phyloP scores from a whole-genome alignment of 2,888 invertebrate genomes.

The Xestobium rufovillosum region DNA sequence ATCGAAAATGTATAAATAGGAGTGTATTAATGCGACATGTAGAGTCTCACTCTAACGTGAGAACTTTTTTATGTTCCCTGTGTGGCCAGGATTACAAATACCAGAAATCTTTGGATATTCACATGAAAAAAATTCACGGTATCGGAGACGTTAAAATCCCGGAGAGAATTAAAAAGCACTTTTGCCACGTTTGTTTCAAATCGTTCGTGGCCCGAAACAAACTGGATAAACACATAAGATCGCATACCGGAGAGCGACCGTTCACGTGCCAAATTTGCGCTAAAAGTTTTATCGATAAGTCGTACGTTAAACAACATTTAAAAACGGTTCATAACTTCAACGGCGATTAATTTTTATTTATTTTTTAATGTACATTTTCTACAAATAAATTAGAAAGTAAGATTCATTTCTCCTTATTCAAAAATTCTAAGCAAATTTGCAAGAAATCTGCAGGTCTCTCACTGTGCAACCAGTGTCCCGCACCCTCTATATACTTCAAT shows the following conservation, averaged over 20 bases:
- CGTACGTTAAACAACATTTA: constrained; percentile 48
- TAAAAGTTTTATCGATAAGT: constrained; percentile 44
- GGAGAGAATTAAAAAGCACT: constrained; percentile 45
- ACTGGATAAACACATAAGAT: constrained; percentile 34
- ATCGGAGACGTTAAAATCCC: constrained; percentile 44
- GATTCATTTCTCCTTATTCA: constrained; percentile 43
- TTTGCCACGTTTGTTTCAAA: constrained; percentile 34
- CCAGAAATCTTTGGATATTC: constrained; percentile 45
- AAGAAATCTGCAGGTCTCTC: constrained; percentile 80
- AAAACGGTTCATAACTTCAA: constrained; percentile 48
- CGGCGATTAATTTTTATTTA: no score
- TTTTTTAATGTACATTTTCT: no score
- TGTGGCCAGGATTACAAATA: constrained; percentile 50
- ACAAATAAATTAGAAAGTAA: no score
- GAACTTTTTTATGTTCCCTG: constrained; percentile 41
- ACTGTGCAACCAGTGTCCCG: constrained; percentile 92
- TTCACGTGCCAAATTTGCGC: constrained; percentile 34
- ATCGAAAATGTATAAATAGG: constrained; percentile 32
- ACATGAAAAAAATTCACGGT: constrained; percentile 46
- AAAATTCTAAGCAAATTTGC: constrained; percentile 54
- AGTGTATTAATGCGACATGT: constrained; percentile 34
- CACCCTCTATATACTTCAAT: constrained; percentile 64
- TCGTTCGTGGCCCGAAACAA: constrained; percentile 34
- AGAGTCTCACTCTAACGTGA: constrained; percentile 32
- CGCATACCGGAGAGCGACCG: constrained; percentile 34